Conservation (phyloP, 2,888 invertebrate species). For the Cordilura impudica region DNA sequence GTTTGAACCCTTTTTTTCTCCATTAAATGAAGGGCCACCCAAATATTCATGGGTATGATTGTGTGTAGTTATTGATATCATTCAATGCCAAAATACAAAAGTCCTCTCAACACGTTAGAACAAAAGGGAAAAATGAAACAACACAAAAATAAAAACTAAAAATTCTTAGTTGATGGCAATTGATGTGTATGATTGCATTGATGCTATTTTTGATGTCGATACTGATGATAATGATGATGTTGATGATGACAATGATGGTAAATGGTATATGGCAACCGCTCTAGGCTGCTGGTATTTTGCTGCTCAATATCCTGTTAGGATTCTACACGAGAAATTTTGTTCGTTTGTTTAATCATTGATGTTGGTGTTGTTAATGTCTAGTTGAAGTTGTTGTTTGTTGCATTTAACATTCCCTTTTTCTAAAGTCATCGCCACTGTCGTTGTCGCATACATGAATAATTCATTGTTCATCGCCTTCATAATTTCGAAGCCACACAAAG, state of each 20-base stretch:
- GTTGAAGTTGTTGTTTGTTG: background rate
- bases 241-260: background rate
- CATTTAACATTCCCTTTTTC: conserved; percentile 9
- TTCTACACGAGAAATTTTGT: background rate
- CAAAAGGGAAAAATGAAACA: background rate
- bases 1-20: too few relatives aligned
- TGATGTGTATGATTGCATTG: conserved; percentile 14
- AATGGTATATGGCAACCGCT: background rate
- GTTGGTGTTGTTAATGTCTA: background rate
- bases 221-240: background rate
- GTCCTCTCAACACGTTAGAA: background rate
- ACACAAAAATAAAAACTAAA: background rate
- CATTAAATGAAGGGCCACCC: too few relatives aligned
- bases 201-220: background rate
- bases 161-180: conserved; percentile 15
- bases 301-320: background rate
- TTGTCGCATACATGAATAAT: conserved; percentile 54
- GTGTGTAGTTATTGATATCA: too few relatives aligned
- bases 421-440: conserved; percentile 13
- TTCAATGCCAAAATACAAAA: conserved; percentile 1
- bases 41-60: too few relatives aligned
- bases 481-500: conserved; percentile 50
- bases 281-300: conserved; percentile 6
- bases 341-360: background rate
- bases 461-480: conserved; percentile 56